phyloP scores from a whole-genome alignment of 2,113 vertebrate genomes.

The Leptobrachium ailaonicum region DNA sequence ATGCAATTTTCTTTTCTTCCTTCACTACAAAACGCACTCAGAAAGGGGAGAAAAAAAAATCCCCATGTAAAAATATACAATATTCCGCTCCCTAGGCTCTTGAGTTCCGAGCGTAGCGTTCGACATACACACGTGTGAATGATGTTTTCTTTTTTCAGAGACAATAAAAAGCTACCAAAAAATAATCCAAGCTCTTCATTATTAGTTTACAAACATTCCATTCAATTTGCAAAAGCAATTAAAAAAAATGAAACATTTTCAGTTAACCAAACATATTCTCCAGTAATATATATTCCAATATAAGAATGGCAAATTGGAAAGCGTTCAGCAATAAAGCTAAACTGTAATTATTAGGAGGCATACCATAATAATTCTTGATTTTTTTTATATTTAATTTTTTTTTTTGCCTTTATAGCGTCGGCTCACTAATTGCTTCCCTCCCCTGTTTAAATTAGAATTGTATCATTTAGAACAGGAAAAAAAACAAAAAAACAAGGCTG shows the following conservation, averaged over 20 bases:
- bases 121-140: constrained; percentile 1
- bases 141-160: not conserved
- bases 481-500: constrained; percentile 10
- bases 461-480: constrained; percentile 27
- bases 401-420: not conserved
- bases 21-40: constrained; percentile 4
- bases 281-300: constrained; percentile 2
- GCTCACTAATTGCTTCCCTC: constrained; percentile 33
- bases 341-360: constrained; percentile 19
- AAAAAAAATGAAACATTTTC: constrained; percentile 7
- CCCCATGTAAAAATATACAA: not conserved
- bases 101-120: not conserved
- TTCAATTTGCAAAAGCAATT: constrained; percentile 26
- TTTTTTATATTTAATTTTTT: no score
- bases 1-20: constrained; percentile 17
- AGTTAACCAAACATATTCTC: constrained; percentile 18
- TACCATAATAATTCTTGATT: constrained; percentile 10
- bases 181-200: constrained; percentile 16
- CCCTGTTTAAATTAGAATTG: constrained; percentile 31
- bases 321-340: constrained; percentile 17
- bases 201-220: not conserved
- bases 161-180: not conserved
- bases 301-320: constrained; percentile 18
- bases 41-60: constrained; percentile 11
- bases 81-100: not conserved